Conservation (phyloP, 2,888 invertebrate genomes). For the Willowsia nigromaculata region DNA sequence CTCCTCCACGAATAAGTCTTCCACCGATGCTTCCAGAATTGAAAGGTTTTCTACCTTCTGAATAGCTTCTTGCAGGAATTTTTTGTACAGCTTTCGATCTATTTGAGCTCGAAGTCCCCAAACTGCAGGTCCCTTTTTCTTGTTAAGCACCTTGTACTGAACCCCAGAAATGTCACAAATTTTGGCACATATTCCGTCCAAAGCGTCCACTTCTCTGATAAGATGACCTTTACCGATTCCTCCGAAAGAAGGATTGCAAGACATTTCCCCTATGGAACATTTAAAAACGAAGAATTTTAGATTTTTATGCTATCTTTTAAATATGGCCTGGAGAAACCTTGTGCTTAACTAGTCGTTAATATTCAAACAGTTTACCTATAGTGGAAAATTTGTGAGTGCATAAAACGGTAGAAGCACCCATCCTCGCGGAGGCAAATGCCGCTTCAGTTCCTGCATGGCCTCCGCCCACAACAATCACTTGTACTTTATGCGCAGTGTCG, state of each 20-base stretch:
- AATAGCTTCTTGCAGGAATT: constrained; percentile 87
- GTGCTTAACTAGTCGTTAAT: too few species aligned
- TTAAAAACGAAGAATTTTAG: not conserved
- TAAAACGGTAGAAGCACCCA: constrained; percentile 89
- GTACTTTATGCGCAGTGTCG: not conserved
- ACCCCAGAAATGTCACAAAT: constrained; percentile 91
- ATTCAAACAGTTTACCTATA: constrained; percentile 88
- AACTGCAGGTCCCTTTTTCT: constrained; percentile 91
- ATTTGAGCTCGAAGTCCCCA: constrained; percentile 95
- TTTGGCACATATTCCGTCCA: constrained; percentile 90
- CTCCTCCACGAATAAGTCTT: constrained; percentile 86
- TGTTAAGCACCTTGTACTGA: constrained; percentile 90
- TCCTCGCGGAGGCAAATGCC: constrained; percentile 89
- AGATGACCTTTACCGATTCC: constrained; percentile 95
- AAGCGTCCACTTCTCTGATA: constrained; percentile 92
- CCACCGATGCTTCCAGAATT: constrained; percentile 87
- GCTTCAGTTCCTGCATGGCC: constrained; percentile 96
- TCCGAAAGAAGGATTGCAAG: constrained; percentile 95
- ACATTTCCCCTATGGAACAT: constrained; percentile 88
- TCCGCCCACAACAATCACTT: constrained; percentile 80
- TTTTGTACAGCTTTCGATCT: constrained; percentile 89
- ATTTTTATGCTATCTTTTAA: too few species aligned
- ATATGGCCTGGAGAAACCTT: too few species aligned
- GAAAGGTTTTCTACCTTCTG: constrained; percentile 85
- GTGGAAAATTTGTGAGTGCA: constrained; percentile 91